Base-by-base conservation (phyloP, 2,888 invertebrate species). In the Ditula angustiorana region DNA sequence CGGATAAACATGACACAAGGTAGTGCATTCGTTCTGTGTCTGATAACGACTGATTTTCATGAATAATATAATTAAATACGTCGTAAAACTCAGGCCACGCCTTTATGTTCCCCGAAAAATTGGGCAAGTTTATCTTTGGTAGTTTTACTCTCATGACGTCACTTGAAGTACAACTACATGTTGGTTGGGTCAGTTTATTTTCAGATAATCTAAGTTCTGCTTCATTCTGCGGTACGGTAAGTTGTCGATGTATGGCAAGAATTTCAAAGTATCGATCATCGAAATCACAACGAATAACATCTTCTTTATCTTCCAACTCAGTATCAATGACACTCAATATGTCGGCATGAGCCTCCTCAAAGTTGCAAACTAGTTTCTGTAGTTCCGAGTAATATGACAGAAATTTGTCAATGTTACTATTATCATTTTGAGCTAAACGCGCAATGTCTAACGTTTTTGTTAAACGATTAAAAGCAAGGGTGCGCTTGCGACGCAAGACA, bases 21-120 rank as follows among this genome's bases (percentile, higher is more conserved):
- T 52, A 52, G 21, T 52, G 30, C 50, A 52, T 52, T 28, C 50
- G 50, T 13, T 52, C 50, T 11, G 50, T 52, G 11, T 52, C 21
- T 19, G 50, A 52, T 19, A 52, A 21, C 10, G 50, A 33, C 33
- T 30, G 30, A 33, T 52, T 52, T 52, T 52, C 50, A 21, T 52
- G 50, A 11, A 52, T 52, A 0, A 52, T 30, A 1, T 30, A 52
- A 26, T 30, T 52, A 19, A 52, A 52, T 8, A 52, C 33, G 19
- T 52, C 50, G 19, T 33, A 33, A 21, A 52, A 52, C 19, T 52
- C 50, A 11, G 50, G 50, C 50, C 50, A 52, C 11, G 19, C 30
- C 13, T 33, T 52, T 10, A 52, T 52, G 24, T 52, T 30, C n/a
- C 50, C 50, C 4, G 30, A 30, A 11, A 52, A 52, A 10, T 52